Percentiles rank a stretch among this genome's conserved stretches.
phyloP scores from a whole-genome alignment of 2,888 invertebrate genomes.

The Trachelus stipa region DNA sequence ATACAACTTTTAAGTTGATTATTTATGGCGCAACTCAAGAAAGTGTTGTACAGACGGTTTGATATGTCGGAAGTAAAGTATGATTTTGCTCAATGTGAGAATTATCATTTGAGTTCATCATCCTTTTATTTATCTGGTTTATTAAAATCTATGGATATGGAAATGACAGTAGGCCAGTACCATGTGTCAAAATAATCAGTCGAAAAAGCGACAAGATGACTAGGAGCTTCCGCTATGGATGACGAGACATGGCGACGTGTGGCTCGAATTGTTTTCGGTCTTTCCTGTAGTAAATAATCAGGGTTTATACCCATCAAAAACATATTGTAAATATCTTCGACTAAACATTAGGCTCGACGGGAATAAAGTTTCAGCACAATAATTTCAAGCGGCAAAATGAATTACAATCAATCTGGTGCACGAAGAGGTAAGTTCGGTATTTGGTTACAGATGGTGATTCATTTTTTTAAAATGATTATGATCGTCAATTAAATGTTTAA shows the following conservation, averaged over 20 bases:
- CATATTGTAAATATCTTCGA: slow-evolving; percentile 23
- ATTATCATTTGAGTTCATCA: neutral
- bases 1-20: neutral
- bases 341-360: neutral
- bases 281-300: slow-evolving; percentile 25
- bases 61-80: neutral
- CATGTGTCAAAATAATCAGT: neutral
- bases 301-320: slow-evolving; percentile 17
- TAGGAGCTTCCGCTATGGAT: slow-evolving; percentile 31
- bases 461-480: neutral
- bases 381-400: slow-evolving; percentile 43
- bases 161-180: neutral
- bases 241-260: slow-evolving; percentile 48
- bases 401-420: slow-evolving; percentile 59
- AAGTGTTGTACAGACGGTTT: neutral
- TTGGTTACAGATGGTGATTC: slow-evolving; percentile 11
- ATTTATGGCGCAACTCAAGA: neutral
- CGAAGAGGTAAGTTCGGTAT: slow-evolving; percentile 53
- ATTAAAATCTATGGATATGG: neutral
- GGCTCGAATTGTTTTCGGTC: slow-evolving; percentile 41
- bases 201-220: neutral
- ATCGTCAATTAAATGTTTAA: neutral
- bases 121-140: neutral
- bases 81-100: neutral
- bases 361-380: neutral